Evolutionary conservation across 1,140 invertebrate genomes (phyloP), one percentile per base, ranked within the genome.

Genomic region (Drosophila tristis): DNA sequence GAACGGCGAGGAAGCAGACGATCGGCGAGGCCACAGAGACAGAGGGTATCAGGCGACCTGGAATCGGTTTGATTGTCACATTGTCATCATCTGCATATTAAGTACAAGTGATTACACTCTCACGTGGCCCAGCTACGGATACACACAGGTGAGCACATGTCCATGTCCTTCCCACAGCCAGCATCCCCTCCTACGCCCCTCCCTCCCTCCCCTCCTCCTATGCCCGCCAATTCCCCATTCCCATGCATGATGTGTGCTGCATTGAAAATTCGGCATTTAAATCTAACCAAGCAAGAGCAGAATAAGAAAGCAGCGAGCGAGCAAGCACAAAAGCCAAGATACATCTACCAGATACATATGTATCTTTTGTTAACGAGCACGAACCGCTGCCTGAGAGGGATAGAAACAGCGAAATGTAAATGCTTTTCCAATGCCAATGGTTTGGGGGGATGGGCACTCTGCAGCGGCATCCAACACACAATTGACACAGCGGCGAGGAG

Each of bases 31-130:
- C 54, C 51, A 63, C 23, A 44, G 9, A 39, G 9, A 13, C 20
- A 20, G 9, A 39, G 35, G 53, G 72, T 68, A 64, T 63, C 74
- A 66, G 73, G 72, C 79, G 72, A 84, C 79, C 67, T 87, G 82
- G 82, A 82, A 89, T 78, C 82, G 78, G 74, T 89, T 84, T 87
- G 82, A 87, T 87, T 87, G 84, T 87, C 82, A 87, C 82, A 89
- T 84, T 87, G 84, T 87, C 82, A 87, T 84, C 82, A 87, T 87
- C 72, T 87, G 82, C 82, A 87, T 87, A 87, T 87, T 87, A 87
- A 87, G 84, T 87, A 87, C 82, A 89, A 89, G 82, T 87, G 82
- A 87, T 87, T 87, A 87, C 82, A 84, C 79, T 65, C 66, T 73
- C 60, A 75, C 72, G 76, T 78, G 55, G 60, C 29, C 25, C 53